Evolutionary conservation across 2,888 invertebrate genomes (phyloP).

Genomic region (Amorpha juglandis): DNA sequence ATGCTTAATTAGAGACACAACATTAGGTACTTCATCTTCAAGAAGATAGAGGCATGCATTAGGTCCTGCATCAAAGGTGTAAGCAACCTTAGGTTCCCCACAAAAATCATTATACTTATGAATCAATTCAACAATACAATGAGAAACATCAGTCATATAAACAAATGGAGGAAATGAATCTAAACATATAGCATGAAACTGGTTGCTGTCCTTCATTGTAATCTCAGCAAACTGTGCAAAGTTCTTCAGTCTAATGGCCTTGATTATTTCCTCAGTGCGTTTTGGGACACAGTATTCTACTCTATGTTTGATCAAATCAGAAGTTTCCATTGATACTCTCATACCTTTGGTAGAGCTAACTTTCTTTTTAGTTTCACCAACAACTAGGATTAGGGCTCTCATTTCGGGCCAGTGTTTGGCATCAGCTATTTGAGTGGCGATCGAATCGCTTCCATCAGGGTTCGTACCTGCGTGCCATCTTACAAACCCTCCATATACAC

Average conservation of each 20-base stretch:
- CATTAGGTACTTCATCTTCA: conserved; percentile 88
- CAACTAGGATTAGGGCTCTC: conserved; percentile 94
- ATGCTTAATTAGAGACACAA: conserved; percentile 87
- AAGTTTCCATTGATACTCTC: conserved; percentile 91
- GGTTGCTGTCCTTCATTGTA: conserved; percentile 99
- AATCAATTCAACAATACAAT: conserved; percentile 90
- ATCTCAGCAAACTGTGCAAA: conserved; percentile 95
- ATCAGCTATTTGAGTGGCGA: conserved; percentile 89
- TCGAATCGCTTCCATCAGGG: conserved; percentile 88
- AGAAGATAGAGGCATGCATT: conserved; percentile 96
- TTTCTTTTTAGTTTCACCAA: conserved; percentile 92
- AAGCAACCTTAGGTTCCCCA: conserved; percentile 90
- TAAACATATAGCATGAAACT: conserved; percentile 96
- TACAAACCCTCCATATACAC: conserved; percentile 97
- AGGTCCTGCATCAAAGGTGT: conserved; percentile 99
- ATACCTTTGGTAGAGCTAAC: conserved; percentile 95
- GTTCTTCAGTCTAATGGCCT: conserved; percentile 87
- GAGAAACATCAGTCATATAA: conserved; percentile 96
- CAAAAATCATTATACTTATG: conserved; percentile 91
- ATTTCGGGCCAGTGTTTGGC: conserved; percentile 95
- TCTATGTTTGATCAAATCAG: conserved; percentile 91
- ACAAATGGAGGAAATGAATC: conserved; percentile 97
- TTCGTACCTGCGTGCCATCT: conserved; percentile 92
- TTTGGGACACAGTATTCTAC: conserved; percentile 89
- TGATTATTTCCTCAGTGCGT: conserved; percentile 82